Conservation (phyloP, 1,140 invertebrate species). For the Drosophila auraria region DNA sequence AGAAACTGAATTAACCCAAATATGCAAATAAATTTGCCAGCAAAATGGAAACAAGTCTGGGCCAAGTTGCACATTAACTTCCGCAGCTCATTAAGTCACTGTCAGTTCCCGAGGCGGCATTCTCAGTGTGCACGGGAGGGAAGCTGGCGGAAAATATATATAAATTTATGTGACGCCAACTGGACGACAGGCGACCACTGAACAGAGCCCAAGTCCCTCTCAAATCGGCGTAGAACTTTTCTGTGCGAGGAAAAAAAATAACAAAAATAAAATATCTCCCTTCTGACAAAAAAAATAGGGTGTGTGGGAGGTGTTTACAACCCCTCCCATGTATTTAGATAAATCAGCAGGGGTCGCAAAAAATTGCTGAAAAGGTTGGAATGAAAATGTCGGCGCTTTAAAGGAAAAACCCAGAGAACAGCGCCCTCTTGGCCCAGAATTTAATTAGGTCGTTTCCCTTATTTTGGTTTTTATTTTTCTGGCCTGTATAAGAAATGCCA, state of each 20-base stretch:
- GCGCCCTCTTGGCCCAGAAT: constrained; percentile 49
- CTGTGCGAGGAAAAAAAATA: constrained; percentile 50
- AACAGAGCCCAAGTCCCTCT: constrained; percentile 11
- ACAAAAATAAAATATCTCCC: constrained; percentile 53
- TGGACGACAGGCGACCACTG: constrained; percentile 63
- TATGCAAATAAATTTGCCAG: constrained; percentile 77
- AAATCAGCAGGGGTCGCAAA: constrained; percentile 43
- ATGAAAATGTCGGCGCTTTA: constrained; percentile 70
- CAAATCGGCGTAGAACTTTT: constrained; percentile 22
- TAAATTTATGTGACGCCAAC: constrained; percentile 81
- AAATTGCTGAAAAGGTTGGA: constrained; percentile 63
- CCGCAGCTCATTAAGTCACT: constrained; percentile 81
- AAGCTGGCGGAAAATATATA: constrained; percentile 63
- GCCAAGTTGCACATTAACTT: constrained; percentile 78
- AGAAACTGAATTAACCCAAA: constrained; percentile 73
- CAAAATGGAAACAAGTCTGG: constrained; percentile 56
- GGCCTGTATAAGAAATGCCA: constrained; percentile 50
- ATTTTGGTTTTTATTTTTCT: constrained; percentile 28
- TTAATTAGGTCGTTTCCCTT: constrained; percentile 69
- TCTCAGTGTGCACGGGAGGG: constrained; percentile 11
- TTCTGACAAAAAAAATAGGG: constrained; percentile 1
- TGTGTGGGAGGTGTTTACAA: constrained; percentile 25
- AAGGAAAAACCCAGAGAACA: constrained; percentile 49
- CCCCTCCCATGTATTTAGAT: constrained; percentile 26
- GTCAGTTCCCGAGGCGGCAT: constrained; percentile 44